Evolutionary conservation across 92 coral and sea anemone genomes (phyloP), one percentile per base, ranked within the genome.

Genomic region (Zoanthus solanderi): DNA sequence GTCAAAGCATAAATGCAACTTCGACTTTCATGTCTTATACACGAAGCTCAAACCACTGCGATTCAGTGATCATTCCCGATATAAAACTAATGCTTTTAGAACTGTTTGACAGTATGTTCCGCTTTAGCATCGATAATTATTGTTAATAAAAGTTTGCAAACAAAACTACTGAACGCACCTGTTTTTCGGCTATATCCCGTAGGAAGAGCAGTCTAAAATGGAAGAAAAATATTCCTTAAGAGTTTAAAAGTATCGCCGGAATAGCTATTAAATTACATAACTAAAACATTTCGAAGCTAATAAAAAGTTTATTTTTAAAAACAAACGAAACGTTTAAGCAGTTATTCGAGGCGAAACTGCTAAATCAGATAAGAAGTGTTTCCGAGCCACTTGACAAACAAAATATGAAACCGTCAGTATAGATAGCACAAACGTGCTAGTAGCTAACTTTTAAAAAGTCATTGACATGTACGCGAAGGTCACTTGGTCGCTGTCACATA

Each of bases 101-200:
- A 15, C 68, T 61, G 18, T 61, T 61, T 58, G 66, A 15, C 2
- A 61, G 68, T 61, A 18, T 61, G 12, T 11, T 15, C 29, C 6
- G 18, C 28, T 15, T 15, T 61, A 15, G 5, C 68, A 61, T 61
- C 6, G 32, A 75, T 46, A 18, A 75, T 44, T 47, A 30, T 75
- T 75, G 78, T n/a, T 75, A 75, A 75, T 75, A 12, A 44, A 23
- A 13, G 57, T 14, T 18, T 15, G 32, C 54, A 75, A 46, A 45
- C 78, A 75, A 75, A 75, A 16, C 50, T 45, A 14, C 15, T 50
- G 31, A 47, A 75, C 78, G 46, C 48, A 75, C 78, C 78, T 75
- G 78, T 75, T 75, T 18, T 18, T 63, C n/a, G 14, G 17, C 60
- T 29, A 12, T 47, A 48, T 28, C 79, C 32, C 29, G 34, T 50